Evolutionary conservation across 1,140 invertebrate genomes (phyloP).

Genomic region (Ceratina japonica): DNA sequence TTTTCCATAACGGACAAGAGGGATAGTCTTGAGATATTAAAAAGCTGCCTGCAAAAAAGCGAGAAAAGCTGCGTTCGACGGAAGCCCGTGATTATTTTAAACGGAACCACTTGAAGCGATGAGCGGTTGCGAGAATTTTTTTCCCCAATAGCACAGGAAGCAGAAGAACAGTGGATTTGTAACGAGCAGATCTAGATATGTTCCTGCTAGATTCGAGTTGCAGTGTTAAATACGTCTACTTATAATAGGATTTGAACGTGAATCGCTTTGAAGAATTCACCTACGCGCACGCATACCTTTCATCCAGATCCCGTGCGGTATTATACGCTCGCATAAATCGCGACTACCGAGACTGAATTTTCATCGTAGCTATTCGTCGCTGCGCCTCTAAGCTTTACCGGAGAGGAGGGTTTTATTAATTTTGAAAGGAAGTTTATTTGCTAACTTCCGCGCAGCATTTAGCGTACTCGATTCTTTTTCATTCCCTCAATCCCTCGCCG

Average conservation of each 20-base stretch:
- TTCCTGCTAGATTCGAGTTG: conserved; percentile 25
- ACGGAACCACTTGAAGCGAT: conserved; percentile 41
- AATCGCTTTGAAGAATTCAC: conserved; percentile 45
- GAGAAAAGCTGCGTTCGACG: conserved; percentile 29
- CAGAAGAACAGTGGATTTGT: not conserved
- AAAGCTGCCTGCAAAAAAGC: conserved; percentile 35
- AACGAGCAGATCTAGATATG: not conserved
- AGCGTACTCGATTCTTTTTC: not conserved
- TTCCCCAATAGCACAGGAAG: conserved; percentile 19
- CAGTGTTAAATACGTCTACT: conserved; percentile 59
- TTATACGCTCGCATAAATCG: not conserved
- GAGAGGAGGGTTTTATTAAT: conserved; percentile 19
- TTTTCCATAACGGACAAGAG: conserved; percentile 34
- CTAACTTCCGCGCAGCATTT: conserved; percentile 19
- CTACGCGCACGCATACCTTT: conserved; percentile 2
- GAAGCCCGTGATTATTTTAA: conserved; percentile 6
- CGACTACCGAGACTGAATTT: not conserved
- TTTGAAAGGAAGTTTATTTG: conserved; percentile 55
- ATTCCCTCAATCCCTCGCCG: too few species aligned
- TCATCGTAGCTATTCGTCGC: not conserved
- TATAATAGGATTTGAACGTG: conserved; percentile 63
- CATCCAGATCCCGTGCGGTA: not conserved
- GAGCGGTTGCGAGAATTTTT: conserved; percentile 47
- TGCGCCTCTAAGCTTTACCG: not conserved
- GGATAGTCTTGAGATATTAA: conserved; percentile 38